Conservation (phyloP, 92 coral and sea anemone genomes). For the Siderastrea siderea region DNA sequence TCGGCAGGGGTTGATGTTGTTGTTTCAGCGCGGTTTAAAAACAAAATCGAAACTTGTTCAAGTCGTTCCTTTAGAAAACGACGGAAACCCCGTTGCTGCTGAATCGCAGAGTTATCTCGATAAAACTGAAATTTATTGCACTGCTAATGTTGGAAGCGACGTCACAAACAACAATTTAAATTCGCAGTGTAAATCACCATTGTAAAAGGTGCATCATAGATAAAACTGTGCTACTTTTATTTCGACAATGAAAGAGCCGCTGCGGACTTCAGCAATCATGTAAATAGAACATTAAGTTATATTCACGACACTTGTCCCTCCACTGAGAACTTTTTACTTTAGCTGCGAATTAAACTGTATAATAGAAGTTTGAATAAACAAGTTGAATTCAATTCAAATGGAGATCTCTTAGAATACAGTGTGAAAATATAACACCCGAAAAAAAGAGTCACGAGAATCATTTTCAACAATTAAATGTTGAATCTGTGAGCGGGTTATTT, state of each 20-base stretch:
- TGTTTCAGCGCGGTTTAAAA: constrained; percentile 40
- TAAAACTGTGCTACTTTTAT: background rate
- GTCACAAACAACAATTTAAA: background rate
- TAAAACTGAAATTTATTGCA: background rate
- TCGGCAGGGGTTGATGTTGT: constrained; percentile 57
- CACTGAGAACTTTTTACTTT: background rate
- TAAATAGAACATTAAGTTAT: background rate
- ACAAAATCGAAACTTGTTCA: constrained; percentile 20
- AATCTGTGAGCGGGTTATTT: background rate
- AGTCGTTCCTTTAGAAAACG: constrained; percentile 14
- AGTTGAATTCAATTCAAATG: constrained; percentile 7
- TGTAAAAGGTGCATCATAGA: background rate
- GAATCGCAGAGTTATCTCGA: constrained; percentile 1
- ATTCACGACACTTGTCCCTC: background rate
- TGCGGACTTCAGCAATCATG: background rate
- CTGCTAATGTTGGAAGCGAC: background rate
- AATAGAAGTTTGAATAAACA: background rate
- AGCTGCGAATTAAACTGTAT: background rate
- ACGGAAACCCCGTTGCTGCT: background rate
- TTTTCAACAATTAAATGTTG: constrained; percentile 4
- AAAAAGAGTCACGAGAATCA: background rate
- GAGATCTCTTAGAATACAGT: background rate
- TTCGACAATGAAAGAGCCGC: constrained; percentile 3
- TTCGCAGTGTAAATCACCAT: background rate
- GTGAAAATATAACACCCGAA: background rate